phyloP scores from a whole-genome alignment of 2,113 vertebrate species.

The Cairina moschata region DNA sequence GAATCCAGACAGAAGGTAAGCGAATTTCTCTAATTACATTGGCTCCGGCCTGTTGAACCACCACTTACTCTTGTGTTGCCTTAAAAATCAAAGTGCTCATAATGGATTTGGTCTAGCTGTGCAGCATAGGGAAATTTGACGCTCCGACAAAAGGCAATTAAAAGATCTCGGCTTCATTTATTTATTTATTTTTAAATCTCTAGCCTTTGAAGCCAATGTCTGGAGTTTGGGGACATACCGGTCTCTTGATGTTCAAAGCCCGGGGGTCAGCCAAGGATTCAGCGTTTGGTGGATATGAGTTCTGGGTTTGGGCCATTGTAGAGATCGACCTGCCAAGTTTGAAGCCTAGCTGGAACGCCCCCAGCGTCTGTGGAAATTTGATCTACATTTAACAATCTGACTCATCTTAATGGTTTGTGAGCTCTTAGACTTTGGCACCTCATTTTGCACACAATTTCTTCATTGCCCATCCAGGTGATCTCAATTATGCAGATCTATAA shows the following conservation, averaged over 20 bases:
- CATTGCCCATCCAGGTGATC: background rate
- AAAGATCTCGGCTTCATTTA: background rate
- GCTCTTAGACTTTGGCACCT: background rate
- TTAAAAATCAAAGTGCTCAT: background rate
- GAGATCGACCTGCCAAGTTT: background rate
- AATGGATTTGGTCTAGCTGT: background rate
- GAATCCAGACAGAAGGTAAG: background rate
- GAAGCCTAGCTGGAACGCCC: background rate
- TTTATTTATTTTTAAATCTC: background rate
- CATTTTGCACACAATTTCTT: background rate
- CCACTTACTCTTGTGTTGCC: accelerated
- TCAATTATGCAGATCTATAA: background rate
- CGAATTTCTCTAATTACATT: background rate
- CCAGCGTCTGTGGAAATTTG: background rate
- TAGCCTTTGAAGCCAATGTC: background rate
- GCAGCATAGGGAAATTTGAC: background rate
- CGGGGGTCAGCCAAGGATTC: background rate
- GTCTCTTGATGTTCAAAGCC: background rate
- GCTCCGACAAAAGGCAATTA: background rate
- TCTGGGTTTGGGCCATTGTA: background rate
- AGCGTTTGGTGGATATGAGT: background rate
- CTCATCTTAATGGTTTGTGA: background rate
- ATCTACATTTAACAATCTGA: background rate
- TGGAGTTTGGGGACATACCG: background rate
- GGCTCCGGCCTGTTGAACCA: background rate